These are phyloP conservation scores for Drosophila leonis DNA, from an alignment of 2,888 invertebrate genomes.

Conservation along the genomic window DNA sequence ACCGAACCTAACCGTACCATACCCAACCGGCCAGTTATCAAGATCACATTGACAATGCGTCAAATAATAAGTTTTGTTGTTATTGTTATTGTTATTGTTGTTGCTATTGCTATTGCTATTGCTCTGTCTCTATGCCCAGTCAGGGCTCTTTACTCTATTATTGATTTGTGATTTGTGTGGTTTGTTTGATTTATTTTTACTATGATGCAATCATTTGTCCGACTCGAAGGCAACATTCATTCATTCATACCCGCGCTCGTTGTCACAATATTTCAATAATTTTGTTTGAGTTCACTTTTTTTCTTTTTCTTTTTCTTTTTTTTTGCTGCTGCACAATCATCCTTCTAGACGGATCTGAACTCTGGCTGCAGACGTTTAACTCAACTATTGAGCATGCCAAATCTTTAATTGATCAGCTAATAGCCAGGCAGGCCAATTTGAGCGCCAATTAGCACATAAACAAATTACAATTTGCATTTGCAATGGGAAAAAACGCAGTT, in stretches of 20 bases:
- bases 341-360: constrained; percentile 47
- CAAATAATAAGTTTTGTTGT: constrained; percentile 71
- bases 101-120: constrained; percentile 30
- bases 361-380: constrained; percentile 7
- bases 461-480: constrained; percentile 8
- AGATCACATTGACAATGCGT: constrained; percentile 81
- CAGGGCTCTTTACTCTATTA: constrained; percentile 64
- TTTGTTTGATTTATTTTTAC: constrained; percentile 53
- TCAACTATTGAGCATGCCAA: constrained; percentile 21
- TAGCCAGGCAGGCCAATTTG: constrained; percentile 12
- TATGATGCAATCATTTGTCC: constrained; percentile 76
- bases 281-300: constrained; percentile 11
- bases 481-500: background rate
- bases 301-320: too few relatives aligned
- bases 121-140: constrained; percentile 26
- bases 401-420: constrained; percentile 44
- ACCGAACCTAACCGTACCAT: constrained; percentile 13
- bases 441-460: constrained; percentile 22
- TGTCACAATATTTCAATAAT: constrained; percentile 33
- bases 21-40: constrained; percentile 65
- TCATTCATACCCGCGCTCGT: constrained; percentile 17
- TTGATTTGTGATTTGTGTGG: constrained; percentile 54
- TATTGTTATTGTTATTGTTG: constrained; percentile 32
- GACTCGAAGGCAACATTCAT: constrained; percentile 55
- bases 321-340: constrained; percentile 7